Evolutionary conservation across 2,797 vertebrate genomes (phyloP).

Genomic region (Spea hammondii): DNA sequence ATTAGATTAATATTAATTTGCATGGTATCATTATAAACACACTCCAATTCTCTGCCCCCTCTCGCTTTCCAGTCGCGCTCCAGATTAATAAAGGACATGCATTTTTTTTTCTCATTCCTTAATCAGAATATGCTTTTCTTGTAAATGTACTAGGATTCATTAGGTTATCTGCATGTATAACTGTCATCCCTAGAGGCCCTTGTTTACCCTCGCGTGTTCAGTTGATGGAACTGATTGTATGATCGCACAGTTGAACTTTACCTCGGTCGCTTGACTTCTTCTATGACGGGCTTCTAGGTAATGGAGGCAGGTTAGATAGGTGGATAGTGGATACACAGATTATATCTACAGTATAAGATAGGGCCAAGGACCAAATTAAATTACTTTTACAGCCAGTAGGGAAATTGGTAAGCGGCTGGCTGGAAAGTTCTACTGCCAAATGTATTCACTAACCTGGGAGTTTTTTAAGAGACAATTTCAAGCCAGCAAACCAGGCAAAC

Average conservation of each 20-base stretch:
- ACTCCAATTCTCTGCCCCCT: slow-evolving; percentile 24
- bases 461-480: too few relatives aligned
- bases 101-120: slow-evolving; percentile 21
- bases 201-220: neutral
- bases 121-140: slow-evolving; percentile 22
- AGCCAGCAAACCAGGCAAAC: too few relatives aligned
- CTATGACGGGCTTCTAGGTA: neutral
- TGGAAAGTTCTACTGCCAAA: too few relatives aligned
- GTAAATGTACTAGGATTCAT: slow-evolving; percentile 14
- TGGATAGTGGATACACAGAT: too few relatives aligned
- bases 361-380: too few relatives aligned
- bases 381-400: too few relatives aligned
- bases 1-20: slow-evolving; percentile 54
- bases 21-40: slow-evolving; percentile 51
- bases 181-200: neutral
- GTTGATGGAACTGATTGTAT: too few relatives aligned
- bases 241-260: too few relatives aligned
- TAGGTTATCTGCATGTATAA: neutral
- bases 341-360: too few relatives aligned
- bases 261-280: neutral
- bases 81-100: slow-evolving; percentile 47
- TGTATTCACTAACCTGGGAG: too few relatives aligned
- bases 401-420: too few relatives aligned
- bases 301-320: too few relatives aligned
- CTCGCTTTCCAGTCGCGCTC: slow-evolving; percentile 24